Evolutionary conservation across 1,140 invertebrate genomes (phyloP).

Genomic region (Radopholus similis): DNA sequence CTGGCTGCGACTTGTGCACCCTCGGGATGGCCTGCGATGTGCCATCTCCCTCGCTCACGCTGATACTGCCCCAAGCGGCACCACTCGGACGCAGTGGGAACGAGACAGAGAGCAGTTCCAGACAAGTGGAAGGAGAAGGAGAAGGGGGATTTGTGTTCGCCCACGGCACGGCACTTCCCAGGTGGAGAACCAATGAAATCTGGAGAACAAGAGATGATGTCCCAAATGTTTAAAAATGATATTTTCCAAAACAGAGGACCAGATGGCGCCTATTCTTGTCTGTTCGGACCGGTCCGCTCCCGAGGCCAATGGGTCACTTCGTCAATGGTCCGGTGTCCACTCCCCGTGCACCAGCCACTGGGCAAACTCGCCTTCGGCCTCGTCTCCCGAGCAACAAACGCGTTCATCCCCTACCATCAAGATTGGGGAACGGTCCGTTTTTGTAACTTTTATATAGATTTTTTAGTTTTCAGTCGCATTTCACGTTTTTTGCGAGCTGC

Average conservation of each 20-base stretch:
- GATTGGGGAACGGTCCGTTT: not conserved
- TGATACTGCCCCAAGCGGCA: constrained; percentile 5
- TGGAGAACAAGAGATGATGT: too few relatives aligned
- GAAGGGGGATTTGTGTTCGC: not conserved
- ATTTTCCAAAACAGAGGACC: not conserved
- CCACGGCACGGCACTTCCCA: not conserved
- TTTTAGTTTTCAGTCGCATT: not conserved
- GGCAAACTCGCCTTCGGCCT: not conserved
- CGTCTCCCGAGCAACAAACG: not conserved
- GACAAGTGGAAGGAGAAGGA: not conserved
- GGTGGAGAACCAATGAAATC: not conserved
- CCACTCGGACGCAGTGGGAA: too few relatives aligned
- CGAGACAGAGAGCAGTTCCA: not conserved
- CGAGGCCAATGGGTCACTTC: constrained; percentile 7
- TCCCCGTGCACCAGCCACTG: not conserved
- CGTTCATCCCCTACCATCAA: not conserved
- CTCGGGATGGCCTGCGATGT: not conserved
- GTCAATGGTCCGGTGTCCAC: constrained; percentile 1
- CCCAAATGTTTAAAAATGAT: not conserved
- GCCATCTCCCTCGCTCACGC: not conserved
- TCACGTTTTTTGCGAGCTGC: constrained; percentile 3
- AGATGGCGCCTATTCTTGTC: not conserved
- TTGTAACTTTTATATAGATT: not conserved
- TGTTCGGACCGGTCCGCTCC: not conserved
- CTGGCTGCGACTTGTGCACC: constrained; percentile 13